Evolutionary conservation across 2,113 vertebrate species (phyloP).

Genomic region (Platysteira castanea): DNA sequence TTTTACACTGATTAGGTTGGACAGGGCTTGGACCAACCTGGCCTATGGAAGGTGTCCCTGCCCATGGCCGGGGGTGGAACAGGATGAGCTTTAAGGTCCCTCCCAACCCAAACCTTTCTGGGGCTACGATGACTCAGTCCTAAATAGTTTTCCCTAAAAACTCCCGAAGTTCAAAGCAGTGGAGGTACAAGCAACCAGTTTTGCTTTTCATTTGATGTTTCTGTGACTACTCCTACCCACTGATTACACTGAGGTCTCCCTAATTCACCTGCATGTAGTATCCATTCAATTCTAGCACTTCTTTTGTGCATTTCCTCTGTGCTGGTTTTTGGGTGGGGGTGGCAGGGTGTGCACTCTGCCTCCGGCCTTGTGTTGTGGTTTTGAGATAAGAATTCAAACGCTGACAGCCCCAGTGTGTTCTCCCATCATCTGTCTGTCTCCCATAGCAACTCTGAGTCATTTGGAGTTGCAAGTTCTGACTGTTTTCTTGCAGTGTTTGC

Average conservation of each 20-base stretch:
- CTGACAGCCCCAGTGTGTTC: neutral
- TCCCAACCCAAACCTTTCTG: neutral
- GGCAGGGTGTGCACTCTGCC: neutral
- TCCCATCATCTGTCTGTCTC: conserved; percentile 6
- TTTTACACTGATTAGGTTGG: neutral
- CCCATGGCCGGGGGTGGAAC: neutral
- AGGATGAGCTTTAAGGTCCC: neutral
- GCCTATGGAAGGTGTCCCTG: neutral
- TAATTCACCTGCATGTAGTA: neutral
- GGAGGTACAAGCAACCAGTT: neutral
- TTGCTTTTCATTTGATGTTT: neutral
- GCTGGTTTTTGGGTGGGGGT: neutral
- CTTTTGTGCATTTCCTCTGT: neutral
- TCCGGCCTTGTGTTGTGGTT: neutral
- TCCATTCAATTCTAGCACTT: neutral
- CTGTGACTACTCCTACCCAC: neutral
- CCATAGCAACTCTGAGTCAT: neutral
- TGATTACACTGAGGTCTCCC: neutral
- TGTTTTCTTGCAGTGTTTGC: neutral
- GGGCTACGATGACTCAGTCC: neutral
- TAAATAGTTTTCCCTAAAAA: neutral
- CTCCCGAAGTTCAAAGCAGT: neutral
- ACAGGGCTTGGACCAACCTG: neutral
- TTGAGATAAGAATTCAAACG: neutral
- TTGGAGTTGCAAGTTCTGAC: neutral